These are phyloP conservation scores for Clarias magur DNA, from an alignment of 2,113 vertebrate genomes.

Conservation along the genomic window DNA sequence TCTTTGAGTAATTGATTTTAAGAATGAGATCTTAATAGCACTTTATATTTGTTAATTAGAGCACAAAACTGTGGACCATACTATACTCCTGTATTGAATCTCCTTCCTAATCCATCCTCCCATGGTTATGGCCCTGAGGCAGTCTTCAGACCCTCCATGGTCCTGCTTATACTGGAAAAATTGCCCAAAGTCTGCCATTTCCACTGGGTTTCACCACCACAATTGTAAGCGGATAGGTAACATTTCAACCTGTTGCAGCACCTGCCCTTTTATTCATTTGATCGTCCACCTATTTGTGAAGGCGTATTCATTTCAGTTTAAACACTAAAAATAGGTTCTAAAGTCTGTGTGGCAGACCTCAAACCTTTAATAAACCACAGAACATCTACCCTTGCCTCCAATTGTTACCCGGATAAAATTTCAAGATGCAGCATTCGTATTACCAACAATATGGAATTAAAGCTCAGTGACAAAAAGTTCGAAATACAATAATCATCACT, in stretches of 20 bases:
- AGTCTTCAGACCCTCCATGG: neutral
- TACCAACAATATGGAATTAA: neutral
- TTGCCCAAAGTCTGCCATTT: neutral
- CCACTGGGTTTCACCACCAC: neutral
- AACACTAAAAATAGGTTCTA: neutral
- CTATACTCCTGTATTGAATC: slow-evolving; percentile 56
- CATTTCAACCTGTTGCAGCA: slow-evolving; percentile 1
- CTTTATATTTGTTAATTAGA: slow-evolving; percentile 28
- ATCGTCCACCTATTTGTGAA: neutral
- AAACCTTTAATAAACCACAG: neutral
- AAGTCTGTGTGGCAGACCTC: neutral
- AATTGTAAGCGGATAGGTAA: neutral
- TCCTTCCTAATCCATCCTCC: slow-evolving; percentile 52
- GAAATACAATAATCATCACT: neutral
- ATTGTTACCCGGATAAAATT: neutral
- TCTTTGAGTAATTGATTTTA: slow-evolving; percentile 66
- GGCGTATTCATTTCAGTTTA: neutral
- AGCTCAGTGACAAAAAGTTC: neutral
- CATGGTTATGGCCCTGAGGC: slow-evolving; percentile 24
- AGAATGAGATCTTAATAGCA: slow-evolving; percentile 62
- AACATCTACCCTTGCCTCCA: neutral
- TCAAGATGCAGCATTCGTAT: neutral
- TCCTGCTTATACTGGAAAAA: neutral
- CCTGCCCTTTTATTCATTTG: neutral
- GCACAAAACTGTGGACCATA: neutral